Conservation (phyloP, 2,113 vertebrate species). For the Triplophysa dalaica region DNA sequence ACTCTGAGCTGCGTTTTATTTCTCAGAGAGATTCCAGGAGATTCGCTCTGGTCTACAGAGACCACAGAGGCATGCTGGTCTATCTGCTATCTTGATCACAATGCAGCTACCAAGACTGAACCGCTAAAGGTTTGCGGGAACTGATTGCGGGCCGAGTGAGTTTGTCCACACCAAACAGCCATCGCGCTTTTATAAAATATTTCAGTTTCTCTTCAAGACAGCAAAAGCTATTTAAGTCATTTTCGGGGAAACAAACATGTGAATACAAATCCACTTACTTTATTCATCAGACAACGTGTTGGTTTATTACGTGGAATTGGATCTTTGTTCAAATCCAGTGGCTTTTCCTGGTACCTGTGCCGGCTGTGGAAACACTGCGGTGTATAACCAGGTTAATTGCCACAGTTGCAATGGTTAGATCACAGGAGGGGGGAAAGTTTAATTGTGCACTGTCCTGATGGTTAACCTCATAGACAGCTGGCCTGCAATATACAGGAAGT, state of each 20-base stretch:
- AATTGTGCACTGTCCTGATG: constrained; percentile 65
- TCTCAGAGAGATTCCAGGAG: constrained; percentile 65
- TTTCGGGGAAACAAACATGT: constrained; percentile 11
- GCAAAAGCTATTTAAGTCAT: constrained; percentile 29
- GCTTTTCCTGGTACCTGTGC: constrained; percentile 67
- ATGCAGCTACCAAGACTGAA: constrained; percentile 47
- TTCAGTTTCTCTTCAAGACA: not conserved
- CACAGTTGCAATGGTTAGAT: constrained; percentile 60
- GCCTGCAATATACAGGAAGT: constrained; percentile 16
- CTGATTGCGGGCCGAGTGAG: not conserved
- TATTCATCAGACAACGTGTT: constrained; percentile 40
- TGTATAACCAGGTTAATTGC: constrained; percentile 75
- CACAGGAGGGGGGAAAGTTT: constrained; percentile 62
- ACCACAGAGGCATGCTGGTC: constrained; percentile 45
- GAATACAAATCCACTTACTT: constrained; percentile 27
- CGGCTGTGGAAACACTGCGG: constrained; percentile 56
- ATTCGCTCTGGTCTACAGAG: constrained; percentile 63
- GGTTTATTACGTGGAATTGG: constrained; percentile 72
- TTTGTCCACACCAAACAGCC: constrained; percentile 24
- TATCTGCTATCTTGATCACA: constrained; percentile 55
- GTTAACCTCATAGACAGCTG: constrained; percentile 57
- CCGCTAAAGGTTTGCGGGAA: constrained; percentile 44
- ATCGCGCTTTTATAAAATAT: constrained; percentile 1
- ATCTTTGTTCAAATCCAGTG: constrained; percentile 60
- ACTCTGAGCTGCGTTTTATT: constrained; percentile 75